Evolutionary conservation across 2,797 vertebrate genomes (phyloP), one percentile per base, ranked within the genome.

Genomic region (Neosalanx taihuensis): DNA sequence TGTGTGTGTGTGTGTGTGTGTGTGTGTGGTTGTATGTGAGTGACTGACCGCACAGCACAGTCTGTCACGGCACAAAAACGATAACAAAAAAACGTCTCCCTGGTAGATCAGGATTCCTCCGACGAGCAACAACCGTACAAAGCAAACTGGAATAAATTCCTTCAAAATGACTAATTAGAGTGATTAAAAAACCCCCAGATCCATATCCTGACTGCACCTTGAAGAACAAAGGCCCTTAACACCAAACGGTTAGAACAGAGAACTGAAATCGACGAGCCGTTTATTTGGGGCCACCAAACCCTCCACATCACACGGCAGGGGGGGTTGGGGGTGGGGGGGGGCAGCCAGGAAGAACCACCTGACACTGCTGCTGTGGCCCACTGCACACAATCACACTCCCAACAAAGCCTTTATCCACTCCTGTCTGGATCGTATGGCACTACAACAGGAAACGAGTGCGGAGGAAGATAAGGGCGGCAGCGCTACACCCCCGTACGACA

Each of bases 21-120:
- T 46, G 7, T 46, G 10, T 46, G 7, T 46, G 3, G 12, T 82
- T 85, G 76, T 82, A 85, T 77, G 79, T 71, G 83, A 72, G 71
- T 76, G 79, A 81, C 67, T 81, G 75, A 64, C 30, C 17, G 5
- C 13, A 59, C 20, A 9, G 57, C 18, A 53, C 49, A 23, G 41
- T 46, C 41, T 12, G 41, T 46, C 20, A 60, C 4, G 12, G 10
- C 10, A 60, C 6, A 29, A 26, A 60, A 26, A 26, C 23, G 23
- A 26, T 4, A 3, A 26, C 29, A 23, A 60, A 23, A 15, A 60
- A 60, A 29, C 12, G 20, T 29, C 20, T 60, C 58, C 26, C 41
- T 13, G 41, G 12, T 46, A 10, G 10, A 46, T 13, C 2, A 46
- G 41, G 10, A 46, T 41, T 10, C 37, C 37, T 41, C 10, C 41